Conservation (phyloP, 2,797 vertebrate species). For the Iguana delicatissima region DNA sequence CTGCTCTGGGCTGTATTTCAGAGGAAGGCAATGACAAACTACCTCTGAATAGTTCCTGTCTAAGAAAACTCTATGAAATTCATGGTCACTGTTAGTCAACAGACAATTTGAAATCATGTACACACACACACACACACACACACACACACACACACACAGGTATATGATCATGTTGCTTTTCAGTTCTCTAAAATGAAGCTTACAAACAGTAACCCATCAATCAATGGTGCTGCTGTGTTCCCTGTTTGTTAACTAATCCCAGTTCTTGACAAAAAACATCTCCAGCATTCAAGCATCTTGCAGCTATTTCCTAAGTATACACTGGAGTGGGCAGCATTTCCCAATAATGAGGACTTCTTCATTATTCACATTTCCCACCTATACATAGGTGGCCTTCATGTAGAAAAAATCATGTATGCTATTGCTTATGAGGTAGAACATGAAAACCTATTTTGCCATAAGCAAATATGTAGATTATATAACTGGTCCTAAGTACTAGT, state of each 20-base stretch:
- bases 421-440: background rate
- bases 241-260: background rate
- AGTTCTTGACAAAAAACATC: background rate
- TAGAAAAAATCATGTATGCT: background rate
- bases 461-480: background rate
- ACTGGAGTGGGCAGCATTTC: background rate
- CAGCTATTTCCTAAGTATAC: background rate
- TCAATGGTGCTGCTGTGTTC: background rate
- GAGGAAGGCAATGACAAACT: too few species aligned
- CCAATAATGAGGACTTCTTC: background rate
- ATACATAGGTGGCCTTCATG: background rate
- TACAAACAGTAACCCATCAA: background rate
- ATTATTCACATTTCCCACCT: background rate
- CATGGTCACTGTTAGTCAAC: too few species aligned
- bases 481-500: background rate
- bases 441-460: background rate
- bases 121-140: too few species aligned
- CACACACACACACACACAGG: too few species aligned
- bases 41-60: too few species aligned
- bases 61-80: too few species aligned
- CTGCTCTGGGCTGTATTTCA: too few species aligned
- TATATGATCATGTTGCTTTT: background rate
- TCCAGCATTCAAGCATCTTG: background rate
- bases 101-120: too few species aligned
- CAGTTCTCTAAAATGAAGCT: background rate